Evolutionary conservation across 2,113 vertebrate species (phyloP).

Genomic region (Amazona vittata): DNA sequence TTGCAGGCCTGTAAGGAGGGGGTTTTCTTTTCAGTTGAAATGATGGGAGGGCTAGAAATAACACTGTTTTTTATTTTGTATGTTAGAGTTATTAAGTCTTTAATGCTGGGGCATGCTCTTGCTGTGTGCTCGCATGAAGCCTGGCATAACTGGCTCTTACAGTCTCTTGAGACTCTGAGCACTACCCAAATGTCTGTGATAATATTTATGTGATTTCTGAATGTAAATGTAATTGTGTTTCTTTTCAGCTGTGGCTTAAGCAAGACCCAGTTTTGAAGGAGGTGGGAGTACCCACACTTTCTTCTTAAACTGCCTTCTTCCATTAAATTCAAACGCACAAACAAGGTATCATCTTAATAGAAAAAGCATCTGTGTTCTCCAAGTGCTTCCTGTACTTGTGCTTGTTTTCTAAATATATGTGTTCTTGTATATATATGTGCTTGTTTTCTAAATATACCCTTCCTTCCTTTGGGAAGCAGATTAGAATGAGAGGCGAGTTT

Average conservation of each 20-base stretch:
- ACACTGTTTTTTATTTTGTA: background rate
- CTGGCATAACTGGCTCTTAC: background rate
- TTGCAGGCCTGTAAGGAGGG: background rate
- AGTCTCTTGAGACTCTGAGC: background rate
- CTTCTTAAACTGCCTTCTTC: conserved; percentile 31
- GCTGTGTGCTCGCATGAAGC: background rate
- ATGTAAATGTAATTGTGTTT: conserved; percentile 4
- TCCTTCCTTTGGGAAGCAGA: background rate
- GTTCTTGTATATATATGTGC: background rate
- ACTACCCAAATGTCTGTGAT: background rate
- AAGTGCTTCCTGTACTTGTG: background rate
- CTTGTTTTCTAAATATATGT: background rate
- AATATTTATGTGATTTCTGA: background rate
- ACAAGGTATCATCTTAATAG: conserved; percentile 67
- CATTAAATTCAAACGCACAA: conserved; percentile 45
- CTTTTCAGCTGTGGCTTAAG: conserved; percentile 64
- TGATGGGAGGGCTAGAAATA: background rate
- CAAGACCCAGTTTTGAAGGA: conserved; percentile 54
- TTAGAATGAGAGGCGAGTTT: background rate
- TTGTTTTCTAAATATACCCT: background rate
- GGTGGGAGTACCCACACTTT: background rate
- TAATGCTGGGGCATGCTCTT: background rate
- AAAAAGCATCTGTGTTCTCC: background rate
- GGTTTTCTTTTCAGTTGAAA: background rate
- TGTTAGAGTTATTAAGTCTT: background rate